These are phyloP conservation scores for Alitta virens DNA, from an alignment of 2,888 invertebrate species.

Conservation along the genomic window DNA sequence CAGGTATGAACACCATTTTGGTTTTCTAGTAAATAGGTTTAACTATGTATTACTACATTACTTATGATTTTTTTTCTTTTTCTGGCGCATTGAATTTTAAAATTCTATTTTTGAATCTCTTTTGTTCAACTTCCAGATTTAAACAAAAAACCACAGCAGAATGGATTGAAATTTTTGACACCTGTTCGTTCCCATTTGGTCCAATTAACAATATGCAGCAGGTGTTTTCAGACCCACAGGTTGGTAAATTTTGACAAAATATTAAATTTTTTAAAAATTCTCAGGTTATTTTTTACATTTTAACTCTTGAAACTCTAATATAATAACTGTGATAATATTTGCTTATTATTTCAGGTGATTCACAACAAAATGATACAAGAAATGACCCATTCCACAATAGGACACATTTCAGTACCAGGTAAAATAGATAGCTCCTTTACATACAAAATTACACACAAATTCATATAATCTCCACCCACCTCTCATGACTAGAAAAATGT, in stretches of 20 bases:
- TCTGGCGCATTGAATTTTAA: no score
- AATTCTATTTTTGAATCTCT: no score
- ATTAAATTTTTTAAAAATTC: background rate
- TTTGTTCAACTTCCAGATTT: conserved; percentile 52
- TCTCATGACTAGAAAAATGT: no score
- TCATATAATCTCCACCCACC: no score
- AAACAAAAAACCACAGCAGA: conserved; percentile 69
- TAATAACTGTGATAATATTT: no score
- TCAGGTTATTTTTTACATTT: background rate
- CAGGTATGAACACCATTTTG: background rate
- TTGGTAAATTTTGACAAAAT: conserved; percentile 55
- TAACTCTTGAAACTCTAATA: no score
- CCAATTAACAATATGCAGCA: conserved; percentile 83
- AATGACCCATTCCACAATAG: conserved; percentile 67
- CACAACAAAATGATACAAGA: conserved; percentile 52
- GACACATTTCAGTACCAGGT: conserved; percentile 64
- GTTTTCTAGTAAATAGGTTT: no score
- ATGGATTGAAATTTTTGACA: conserved; percentile 73
- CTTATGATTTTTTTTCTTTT: no score
- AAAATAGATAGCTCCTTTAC: no score
- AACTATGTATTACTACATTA: no score
- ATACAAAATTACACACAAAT: no score
- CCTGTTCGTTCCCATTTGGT: conserved; percentile 80
- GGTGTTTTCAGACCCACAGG: conserved; percentile 86
- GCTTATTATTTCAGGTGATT: conserved; percentile 40